Evolutionary conservation across 2,888 invertebrate genomes (phyloP).

Genomic region (Argyra leucocephala): DNA sequence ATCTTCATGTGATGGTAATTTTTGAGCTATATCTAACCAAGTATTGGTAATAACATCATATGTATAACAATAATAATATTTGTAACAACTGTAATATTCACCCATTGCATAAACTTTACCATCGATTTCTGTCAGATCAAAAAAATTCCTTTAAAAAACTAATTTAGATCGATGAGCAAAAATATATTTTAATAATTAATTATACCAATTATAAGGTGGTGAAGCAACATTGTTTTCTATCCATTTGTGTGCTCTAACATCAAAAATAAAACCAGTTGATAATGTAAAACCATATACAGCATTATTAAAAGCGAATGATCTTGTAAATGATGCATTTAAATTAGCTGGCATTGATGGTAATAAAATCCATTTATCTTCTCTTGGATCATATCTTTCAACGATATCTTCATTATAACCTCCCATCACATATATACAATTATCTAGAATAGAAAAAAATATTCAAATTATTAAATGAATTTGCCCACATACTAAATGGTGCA

Average conservation of each 20-base stretch:
- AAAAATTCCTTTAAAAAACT: conserved; percentile 1
- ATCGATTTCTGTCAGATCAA: conserved; percentile 7
- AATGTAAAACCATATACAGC: conserved; percentile 6
- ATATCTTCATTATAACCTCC: conserved; percentile 9
- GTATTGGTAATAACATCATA: background rate
- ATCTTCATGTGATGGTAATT: conserved; percentile 9
- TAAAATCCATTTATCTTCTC: conserved; percentile 1
- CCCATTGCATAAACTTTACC: conserved; percentile 11
- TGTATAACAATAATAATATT: conserved; percentile 11
- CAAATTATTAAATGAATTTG: no score
- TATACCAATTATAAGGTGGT: conserved; percentile 9
- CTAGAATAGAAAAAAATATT: background rate
- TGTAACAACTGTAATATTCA: conserved; percentile 10
- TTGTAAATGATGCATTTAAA: conserved; percentile 9
- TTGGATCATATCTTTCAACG: conserved; percentile 9
- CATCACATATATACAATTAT: conserved; percentile 10
- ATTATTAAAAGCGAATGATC: conserved; percentile 8
- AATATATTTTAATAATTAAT: background rate
- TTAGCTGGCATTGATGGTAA: conserved; percentile 8
- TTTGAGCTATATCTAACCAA: background rate
- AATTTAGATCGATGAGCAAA: background rate
- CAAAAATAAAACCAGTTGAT: conserved; percentile 10
- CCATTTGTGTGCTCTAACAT: conserved; percentile 9
- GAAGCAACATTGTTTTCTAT: background rate
- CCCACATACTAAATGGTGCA: no score